A percentile compares a stretch with the other conserved stretches of the same genome.
phyloP scores from a whole-genome alignment of 2,797 vertebrate species.

The Dermochelys coriacea region DNA sequence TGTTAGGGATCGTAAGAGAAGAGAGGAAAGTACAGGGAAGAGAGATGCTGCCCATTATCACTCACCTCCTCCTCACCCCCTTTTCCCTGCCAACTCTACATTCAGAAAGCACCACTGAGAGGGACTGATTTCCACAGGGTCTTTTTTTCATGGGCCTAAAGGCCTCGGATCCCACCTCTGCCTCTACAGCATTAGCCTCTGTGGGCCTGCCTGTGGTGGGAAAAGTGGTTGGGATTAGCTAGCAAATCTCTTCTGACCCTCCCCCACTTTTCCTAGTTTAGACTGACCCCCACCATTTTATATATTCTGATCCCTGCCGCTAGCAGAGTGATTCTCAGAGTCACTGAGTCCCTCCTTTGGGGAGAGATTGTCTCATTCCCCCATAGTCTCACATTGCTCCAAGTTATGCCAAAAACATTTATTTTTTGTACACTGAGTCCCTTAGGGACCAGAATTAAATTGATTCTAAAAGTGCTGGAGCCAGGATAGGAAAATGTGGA shows the following conservation, averaged over 20 bases:
- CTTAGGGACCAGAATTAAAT: not conserved
- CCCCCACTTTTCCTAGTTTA: not conserved
- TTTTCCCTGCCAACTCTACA: not conserved
- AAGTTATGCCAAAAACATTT: not conserved
- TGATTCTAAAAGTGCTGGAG: not conserved
- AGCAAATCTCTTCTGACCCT: not conserved
- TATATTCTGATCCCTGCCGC: too few species aligned
- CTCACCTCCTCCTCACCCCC: too few species aligned
- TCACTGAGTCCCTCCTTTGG: too few species aligned
- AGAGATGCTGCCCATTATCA: too few species aligned
- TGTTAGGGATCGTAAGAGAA: too few species aligned
- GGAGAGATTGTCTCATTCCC: too few species aligned
- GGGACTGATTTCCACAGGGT: too few species aligned
- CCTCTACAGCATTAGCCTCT: too few species aligned
- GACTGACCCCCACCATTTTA: too few species aligned
- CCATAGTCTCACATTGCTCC: not conserved
- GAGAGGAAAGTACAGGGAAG: too few species aligned
- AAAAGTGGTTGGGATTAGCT: not conserved
- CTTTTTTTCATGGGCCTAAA: not conserved
- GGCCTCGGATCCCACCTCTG: not conserved
- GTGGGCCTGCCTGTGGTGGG: not conserved
- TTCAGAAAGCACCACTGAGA: not conserved
- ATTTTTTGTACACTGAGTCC: not conserved
- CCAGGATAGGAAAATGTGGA: too few species aligned
- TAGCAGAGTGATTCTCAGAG: too few species aligned